Evolutionary conservation across 2,888 invertebrate genomes (phyloP), one percentile per base, ranked within the genome.

Genomic region (Steinernema hermaphroditum): DNA sequence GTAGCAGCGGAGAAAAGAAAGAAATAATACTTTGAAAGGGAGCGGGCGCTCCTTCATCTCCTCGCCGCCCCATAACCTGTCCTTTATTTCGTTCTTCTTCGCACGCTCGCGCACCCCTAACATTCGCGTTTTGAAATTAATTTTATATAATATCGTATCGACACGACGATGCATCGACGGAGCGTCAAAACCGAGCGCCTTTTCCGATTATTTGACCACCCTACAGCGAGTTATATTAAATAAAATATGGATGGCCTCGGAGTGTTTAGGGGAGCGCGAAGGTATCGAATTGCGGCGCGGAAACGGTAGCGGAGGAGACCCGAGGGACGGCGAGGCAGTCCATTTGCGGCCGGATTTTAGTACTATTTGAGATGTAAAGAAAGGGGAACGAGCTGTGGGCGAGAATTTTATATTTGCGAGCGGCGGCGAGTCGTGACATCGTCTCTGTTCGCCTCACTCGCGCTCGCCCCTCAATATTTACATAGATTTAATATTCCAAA

Each of bases 321-420:
- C 37, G n/a, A n/a, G 49, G 22, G 54, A 14, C 54, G 12, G 24
- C 6, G 27, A 27, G 27, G 27, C 62, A 27, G 62, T 29, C 62
- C 62, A 62, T 62, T 62, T 62, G 62, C 9, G 62, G 32, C 27
- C 14, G 62, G 62, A 62, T 62, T 62, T 46, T 62, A 62, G 62
- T 62, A 62, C 62, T 62, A 46, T 46, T 46, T 46, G 62, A 24
- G 62, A 62, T 62, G 62, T 62, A 62, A 62, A 62, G 62, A 27
- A 32, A 62, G 62, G 46, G 46, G 54, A 9, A 16, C 54, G 54
- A 54, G 54, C 54, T 32, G 46, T 32, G 62, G 62, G 34, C 62
- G 62, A 62, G 62, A 62, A 62, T 62, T 62, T 62, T 62, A 62
- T 62, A 62, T 62, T 62, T 62, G 62, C 62, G 62, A 62, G 62